A percentile compares a stretch with the other conserved stretches of the same genome.
Conservation (phyloP, 2,113 vertebrate genomes). For the Cricetomys ansorgei region DNA sequence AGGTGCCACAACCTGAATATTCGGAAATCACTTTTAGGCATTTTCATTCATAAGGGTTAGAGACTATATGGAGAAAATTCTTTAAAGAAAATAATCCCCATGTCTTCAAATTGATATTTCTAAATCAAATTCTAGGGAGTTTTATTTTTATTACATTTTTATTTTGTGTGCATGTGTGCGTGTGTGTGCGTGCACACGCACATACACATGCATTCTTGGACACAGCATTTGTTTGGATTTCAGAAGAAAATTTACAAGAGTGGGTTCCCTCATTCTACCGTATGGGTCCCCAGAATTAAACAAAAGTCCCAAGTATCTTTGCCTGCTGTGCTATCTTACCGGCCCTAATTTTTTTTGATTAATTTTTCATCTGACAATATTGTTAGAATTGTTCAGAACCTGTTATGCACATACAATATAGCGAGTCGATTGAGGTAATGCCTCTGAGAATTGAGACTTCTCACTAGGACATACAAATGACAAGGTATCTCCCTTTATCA, state of each 20-base stretch:
- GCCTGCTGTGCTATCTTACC: not conserved
- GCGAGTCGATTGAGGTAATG: conserved; percentile 21
- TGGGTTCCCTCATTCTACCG: not conserved
- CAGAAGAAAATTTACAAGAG: not conserved
- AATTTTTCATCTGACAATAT: conserved; percentile 35
- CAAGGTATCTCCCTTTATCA: conserved; percentile 14
- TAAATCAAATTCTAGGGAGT: not conserved
- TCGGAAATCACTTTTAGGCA: conserved; percentile 36
- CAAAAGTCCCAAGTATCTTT: not conserved
- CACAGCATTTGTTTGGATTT: not conserved
- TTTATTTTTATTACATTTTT: not conserved
- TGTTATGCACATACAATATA: not conserved
- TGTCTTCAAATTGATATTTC: conserved; percentile 53
- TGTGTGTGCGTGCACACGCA: not conserved
- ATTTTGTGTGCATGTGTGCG: not conserved
- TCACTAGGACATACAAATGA: conserved; percentile 36
- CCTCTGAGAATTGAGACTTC: conserved; percentile 44
- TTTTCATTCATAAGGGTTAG: conserved; percentile 25
- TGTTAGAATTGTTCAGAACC: conserved; percentile 10
- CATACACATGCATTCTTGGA: not conserved
- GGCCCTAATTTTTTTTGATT: not conserved
- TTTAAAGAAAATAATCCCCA: conserved; percentile 22
- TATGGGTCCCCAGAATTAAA: not conserved
- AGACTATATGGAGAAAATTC: conserved; percentile 1
- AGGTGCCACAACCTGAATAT: not conserved